Evolutionary conservation across 2,113 vertebrate species (phyloP).

Genomic region (Ovis aries): ARS-UI_Ramb_v3.0 NC_056055.1:218072001-218072500

Average conservation of each 20-base stretch:
- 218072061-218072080: background rate
- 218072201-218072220: background rate
- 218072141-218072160: background rate
- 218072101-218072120: background rate
- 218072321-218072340: background rate
- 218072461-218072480: background rate
- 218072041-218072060: background rate
- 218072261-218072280: background rate
- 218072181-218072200: background rate
- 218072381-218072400: background rate
- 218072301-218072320: background rate
- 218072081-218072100: background rate
- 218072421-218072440: background rate
- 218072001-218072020: background rate
- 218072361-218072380: background rate
- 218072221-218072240: background rate
- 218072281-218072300: background rate
- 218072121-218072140: rapidly evolving
- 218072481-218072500: background rate
- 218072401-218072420: background rate
- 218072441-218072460: background rate
- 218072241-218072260: background rate
- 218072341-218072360: background rate
- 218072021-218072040: background rate
- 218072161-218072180: background rate